A percentile compares a stretch with the other conserved stretches of the same genome.
Evolutionary conservation across 1,140 invertebrate genomes (phyloP).

Genomic region (Hypsibius dujardini): DNA sequence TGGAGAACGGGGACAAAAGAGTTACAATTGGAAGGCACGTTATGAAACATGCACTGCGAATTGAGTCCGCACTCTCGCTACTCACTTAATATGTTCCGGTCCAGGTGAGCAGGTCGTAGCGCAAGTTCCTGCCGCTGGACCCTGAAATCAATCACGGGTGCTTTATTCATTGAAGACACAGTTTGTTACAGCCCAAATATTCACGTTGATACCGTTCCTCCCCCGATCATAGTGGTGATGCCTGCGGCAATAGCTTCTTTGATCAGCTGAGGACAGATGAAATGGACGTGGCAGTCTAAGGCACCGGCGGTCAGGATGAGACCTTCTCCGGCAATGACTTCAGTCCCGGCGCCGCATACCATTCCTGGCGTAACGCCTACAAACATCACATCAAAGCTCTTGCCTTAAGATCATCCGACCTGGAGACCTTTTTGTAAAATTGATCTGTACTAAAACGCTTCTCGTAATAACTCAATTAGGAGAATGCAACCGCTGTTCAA

Average conservation of each 20-base stretch:
- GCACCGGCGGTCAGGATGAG: conserved; percentile 33
- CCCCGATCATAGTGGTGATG: conserved; percentile 33
- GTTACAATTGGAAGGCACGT: neutral
- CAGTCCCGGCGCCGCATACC: conserved; percentile 32
- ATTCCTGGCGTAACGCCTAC: conserved; percentile 28
- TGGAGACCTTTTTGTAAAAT: too few species aligned
- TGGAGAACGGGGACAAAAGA: neutral
- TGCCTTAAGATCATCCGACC: too few species aligned
- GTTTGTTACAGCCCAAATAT: neutral
- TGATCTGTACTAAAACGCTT: too few species aligned
- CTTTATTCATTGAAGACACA: neutral
- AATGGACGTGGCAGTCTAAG: conserved; percentile 32
- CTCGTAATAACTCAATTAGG: too few species aligned
- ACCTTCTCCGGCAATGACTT: conserved; percentile 33
- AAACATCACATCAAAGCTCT: too few species aligned
- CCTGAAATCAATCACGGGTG: conserved; percentile 18
- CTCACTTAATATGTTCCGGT: conserved; percentile 31
- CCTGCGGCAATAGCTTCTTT: conserved; percentile 31
- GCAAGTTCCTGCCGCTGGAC: conserved; percentile 31
- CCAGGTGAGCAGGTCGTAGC: conserved; percentile 34
- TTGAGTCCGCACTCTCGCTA: neutral
- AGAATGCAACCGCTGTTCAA: too few species aligned
- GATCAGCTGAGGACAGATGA: conserved; percentile 32
- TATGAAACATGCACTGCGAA: too few species aligned
- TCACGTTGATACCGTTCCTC: conserved; percentile 27